These are phyloP conservation scores for Apis florea DNA, from an alignment of 1,140 invertebrate genomes.

Conservation along the genomic window DNA sequence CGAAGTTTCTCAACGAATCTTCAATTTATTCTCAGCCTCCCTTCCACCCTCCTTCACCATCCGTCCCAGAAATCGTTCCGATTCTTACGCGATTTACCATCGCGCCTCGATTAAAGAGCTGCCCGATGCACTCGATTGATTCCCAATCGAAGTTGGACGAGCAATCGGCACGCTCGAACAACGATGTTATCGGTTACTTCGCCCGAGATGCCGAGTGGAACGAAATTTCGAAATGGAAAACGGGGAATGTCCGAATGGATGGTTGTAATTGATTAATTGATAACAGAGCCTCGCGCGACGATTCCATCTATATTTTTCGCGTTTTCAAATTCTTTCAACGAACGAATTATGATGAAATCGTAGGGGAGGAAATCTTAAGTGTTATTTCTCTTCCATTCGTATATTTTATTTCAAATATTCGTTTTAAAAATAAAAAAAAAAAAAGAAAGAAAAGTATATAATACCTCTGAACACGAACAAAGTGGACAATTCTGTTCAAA, in stretches of 20 bases:
- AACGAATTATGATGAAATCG: no score
- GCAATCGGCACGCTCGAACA: constrained; percentile 15
- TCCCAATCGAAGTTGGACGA: constrained; percentile 29
- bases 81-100: constrained; percentile 19
- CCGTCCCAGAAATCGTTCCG: background rate
- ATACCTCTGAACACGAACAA: no score
- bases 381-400: no score
- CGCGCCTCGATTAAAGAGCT: constrained; percentile 23
- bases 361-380: no score
- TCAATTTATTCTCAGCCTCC: constrained; percentile 11
- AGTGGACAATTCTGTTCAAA: no score
- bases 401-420: no score
- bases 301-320: no score
- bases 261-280: background rate
- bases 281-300: no score
- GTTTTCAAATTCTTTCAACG: no score
- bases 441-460: no score
- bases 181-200: constrained; percentile 22
- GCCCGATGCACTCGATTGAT: constrained; percentile 30
- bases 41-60: background rate
- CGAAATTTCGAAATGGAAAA: background rate
- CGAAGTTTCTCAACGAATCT: constrained; percentile 10
- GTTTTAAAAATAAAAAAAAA: no score
- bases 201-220: background rate
- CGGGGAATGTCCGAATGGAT: background rate